These are phyloP conservation scores for Himalopsyche anomala DNA, from an alignment of 2,888 invertebrate genomes.

Conservation along the genomic window DNA sequence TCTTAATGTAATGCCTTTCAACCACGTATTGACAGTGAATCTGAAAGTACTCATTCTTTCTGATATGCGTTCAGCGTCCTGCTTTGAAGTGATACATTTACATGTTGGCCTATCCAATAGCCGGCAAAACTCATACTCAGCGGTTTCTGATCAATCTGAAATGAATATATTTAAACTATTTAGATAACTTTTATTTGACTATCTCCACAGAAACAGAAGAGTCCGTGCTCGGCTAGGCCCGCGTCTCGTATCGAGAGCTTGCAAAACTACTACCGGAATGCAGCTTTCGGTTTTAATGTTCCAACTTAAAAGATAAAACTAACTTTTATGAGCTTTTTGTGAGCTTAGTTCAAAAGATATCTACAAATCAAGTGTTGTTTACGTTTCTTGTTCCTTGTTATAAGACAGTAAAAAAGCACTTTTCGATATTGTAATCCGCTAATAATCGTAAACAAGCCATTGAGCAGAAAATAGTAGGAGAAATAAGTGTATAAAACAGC, in stretches of 20 bases:
- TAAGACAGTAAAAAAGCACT: conserved; percentile 43
- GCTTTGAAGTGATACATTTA: no score
- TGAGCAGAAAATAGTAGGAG: not conserved
- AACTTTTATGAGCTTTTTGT: conserved; percentile 44
- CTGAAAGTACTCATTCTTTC: no score
- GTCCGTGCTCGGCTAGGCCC: not conserved
- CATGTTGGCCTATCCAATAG: no score
- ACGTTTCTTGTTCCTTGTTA: conserved; percentile 31
- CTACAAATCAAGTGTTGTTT: conserved; percentile 23
- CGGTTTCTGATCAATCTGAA: no score
- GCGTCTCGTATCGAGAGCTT: not conserved
- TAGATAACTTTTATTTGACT: no score
- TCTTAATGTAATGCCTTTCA: no score
- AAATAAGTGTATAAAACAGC: no score
- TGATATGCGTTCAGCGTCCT: no score
- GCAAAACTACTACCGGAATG: not conserved
- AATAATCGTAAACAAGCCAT: conserved; percentile 25
- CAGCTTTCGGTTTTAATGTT: conserved; percentile 22
- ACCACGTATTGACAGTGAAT: no score
- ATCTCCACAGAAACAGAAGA: no score
- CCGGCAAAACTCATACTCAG: no score
- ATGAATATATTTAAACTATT: no score
- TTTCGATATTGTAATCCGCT: conserved; percentile 13
- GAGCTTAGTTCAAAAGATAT: not conserved
- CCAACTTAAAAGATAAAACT: conserved; percentile 36